Conservation (phyloP, 2,797 vertebrate species). For the Macropodus opercularis region DNA sequence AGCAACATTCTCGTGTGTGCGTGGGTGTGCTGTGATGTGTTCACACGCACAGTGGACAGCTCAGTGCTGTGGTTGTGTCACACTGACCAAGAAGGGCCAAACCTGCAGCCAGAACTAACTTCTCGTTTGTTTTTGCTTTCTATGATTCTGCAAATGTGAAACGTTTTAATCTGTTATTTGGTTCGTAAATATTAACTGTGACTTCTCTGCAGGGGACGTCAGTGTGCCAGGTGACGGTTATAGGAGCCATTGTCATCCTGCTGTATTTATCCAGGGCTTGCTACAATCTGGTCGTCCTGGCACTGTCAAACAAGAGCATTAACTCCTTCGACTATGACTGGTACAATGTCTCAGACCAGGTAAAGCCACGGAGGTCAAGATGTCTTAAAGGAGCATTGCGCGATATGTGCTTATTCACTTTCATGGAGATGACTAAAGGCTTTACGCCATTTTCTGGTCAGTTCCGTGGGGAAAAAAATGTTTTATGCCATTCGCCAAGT, state of each 20-base stretch:
- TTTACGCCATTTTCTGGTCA: not conserved
- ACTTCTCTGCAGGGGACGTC: conserved; percentile 88
- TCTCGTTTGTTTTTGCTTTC: too few relatives aligned
- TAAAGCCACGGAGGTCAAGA: conserved; percentile 23
- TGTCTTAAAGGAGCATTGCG: not conserved
- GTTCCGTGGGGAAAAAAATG: not conserved
- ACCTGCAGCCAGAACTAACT: too few relatives aligned
- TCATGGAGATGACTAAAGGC: not conserved
- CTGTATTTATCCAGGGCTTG: conserved; percentile 94
- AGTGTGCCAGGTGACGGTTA: conserved; percentile 91
- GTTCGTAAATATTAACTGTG: too few relatives aligned
- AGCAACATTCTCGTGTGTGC: conserved; percentile 37
- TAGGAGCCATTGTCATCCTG: conserved; percentile 90
- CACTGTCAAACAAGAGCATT: conserved; percentile 87
- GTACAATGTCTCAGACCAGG: conserved; percentile 99
- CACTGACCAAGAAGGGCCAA: not conserved
- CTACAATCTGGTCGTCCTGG: conserved; percentile 94
- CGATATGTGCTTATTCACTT: not conserved
- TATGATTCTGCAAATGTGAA: not conserved
- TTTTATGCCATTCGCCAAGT: too few relatives aligned
- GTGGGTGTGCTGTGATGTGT: not conserved
- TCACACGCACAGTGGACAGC: not conserved
- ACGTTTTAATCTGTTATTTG: too few relatives aligned
- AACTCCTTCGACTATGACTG: conserved; percentile 95
- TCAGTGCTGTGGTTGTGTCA: not conserved